Conservation (phyloP, 2,797 vertebrate species). For the Neomorphus geoffroyi region DNA sequence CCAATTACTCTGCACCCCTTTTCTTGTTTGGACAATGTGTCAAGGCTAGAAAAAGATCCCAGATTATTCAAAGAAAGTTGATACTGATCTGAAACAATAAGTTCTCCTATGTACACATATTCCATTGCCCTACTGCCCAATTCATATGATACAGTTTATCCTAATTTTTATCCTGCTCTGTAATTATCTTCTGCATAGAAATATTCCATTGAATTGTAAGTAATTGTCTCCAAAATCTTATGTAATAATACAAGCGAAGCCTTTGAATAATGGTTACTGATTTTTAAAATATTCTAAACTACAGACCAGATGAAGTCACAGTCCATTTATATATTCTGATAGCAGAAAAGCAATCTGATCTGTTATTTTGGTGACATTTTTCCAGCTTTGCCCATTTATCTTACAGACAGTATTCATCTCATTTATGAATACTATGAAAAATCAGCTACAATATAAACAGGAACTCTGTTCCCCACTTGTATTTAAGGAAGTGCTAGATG, state of each 20-base stretch:
- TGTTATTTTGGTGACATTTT: not conserved
- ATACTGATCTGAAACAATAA: not conserved
- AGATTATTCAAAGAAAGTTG: not conserved
- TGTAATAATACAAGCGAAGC: not conserved
- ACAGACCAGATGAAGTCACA: not conserved
- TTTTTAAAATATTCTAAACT: not conserved
- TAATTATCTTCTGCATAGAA: not conserved
- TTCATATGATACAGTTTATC: not conserved
- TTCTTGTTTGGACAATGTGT: not conserved
- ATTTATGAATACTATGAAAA: not conserved
- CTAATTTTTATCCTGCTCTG: not conserved
- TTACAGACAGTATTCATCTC: not conserved
- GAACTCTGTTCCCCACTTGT: not conserved
- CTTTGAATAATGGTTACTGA: not conserved
- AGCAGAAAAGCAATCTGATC: not conserved
- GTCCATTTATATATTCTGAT: not conserved
- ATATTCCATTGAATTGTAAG: not conserved
- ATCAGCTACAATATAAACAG: not conserved
- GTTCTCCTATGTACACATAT: not conserved
- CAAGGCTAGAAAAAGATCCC: not conserved
- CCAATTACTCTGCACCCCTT: not conserved
- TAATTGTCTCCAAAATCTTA: not conserved
- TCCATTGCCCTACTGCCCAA: not conserved
- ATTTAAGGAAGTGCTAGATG: not conserved
- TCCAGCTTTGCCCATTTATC: not conserved